phyloP scores from a whole-genome alignment of 2,888 invertebrate genomes.

The Steinernema carpocapsae region DNA sequence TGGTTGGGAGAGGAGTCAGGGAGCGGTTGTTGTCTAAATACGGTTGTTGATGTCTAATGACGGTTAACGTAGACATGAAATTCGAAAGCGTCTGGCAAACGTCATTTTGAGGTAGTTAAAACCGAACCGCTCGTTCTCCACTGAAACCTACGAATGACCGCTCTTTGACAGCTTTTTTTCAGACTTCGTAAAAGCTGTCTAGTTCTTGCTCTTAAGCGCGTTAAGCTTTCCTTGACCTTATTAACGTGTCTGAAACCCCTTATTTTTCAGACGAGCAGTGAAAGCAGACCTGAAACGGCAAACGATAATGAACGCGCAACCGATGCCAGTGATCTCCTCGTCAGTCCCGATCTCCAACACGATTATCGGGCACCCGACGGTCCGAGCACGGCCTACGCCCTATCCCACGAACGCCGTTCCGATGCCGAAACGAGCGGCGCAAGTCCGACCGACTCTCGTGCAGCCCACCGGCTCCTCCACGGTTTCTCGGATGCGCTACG shows the following conservation, averaged over 20 bases:
- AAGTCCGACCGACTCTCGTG: conserved; percentile 15
- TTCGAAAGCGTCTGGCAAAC: no score
- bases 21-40: neutral
- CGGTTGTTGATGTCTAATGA: no score
- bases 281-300: conserved; percentile 37
- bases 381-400: neutral
- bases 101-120: no score
- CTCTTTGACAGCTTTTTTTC: no score
- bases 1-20: no score
- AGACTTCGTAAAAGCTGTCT: no score
- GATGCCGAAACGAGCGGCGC: conserved; percentile 10
- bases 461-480: neutral
- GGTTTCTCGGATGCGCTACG: conserved; percentile 9
- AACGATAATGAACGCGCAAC: conserved; percentile 12
- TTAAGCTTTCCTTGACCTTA: no score
- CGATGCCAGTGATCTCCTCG: neutral
- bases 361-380: conserved; percentile 4
- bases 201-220: no score
- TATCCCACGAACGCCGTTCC: neutral
- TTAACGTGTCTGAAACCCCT: no score
- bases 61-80: no score
- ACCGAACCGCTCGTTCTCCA: no score
- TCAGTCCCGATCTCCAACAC: neutral
- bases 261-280: conserved; percentile 32
- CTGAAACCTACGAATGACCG: no score